These are phyloP conservation scores for Drosophila hydei DNA, from an alignment of 1,140 invertebrate species.

Conservation along the genomic window DNA sequence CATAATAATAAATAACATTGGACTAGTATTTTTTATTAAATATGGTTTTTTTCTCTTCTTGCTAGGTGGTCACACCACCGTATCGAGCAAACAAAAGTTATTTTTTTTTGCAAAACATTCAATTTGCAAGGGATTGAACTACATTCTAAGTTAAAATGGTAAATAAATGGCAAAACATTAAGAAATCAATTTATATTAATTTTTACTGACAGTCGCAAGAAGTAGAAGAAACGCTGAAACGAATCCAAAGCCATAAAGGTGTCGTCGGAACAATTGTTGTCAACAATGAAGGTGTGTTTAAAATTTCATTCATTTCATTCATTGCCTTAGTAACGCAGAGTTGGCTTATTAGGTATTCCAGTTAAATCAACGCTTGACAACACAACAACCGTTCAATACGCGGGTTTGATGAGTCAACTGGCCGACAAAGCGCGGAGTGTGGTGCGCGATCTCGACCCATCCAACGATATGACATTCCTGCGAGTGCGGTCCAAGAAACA, in stretches of 20 bases:
- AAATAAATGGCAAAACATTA: not conserved
- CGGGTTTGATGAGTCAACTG: conserved; percentile 95
- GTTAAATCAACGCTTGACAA: conserved; percentile 98
- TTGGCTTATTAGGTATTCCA: conserved; percentile 88
- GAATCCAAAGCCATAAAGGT: conserved; percentile 98
- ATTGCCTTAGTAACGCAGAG: conserved; percentile 50
- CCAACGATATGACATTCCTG: conserved; percentile 98
- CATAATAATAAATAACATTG: not conserved
- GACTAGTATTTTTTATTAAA: conserved; percentile 4
- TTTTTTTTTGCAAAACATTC: conserved; percentile 1
- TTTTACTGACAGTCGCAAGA: conserved; percentile 90
- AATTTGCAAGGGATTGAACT: not conserved
- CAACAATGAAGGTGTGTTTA: conserved; percentile 93
- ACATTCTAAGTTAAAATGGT: conserved; percentile 50
- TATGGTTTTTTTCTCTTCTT: not conserved
- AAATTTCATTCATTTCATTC: not conserved
- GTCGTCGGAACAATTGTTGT: conserved; percentile 98
- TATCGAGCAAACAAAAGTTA: conserved; percentile 66
- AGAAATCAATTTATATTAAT: not conserved
- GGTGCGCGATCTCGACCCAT: conserved; percentile 97
- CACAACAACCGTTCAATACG: conserved; percentile 97
- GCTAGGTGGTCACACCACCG: conserved; percentile 17
- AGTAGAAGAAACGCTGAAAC: conserved; percentile 98
- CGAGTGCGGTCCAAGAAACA: conserved; percentile 98
- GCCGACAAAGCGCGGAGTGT: conserved; percentile 96